Base-by-base conservation (phyloP, 2,888 invertebrate species). In the Criorhina ranunculi region DNA sequence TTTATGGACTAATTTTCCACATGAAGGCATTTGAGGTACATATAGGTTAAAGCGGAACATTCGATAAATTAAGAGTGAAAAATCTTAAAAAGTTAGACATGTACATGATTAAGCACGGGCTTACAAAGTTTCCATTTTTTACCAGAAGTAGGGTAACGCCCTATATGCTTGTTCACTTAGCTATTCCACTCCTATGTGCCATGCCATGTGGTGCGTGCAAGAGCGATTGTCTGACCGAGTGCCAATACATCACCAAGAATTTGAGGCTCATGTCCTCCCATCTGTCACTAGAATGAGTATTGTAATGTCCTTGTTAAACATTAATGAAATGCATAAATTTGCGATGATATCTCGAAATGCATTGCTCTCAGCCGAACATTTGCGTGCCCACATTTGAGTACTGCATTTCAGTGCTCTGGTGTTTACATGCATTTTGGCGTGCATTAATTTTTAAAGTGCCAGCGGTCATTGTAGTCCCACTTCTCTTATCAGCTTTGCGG, bases 291-390 rank as follows among this genome's bases (percentile, higher is more conserved):
- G 79, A 80, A 80, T 85, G 85, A 76, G 85, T 37, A 80, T 75
- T 76, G 85, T 85, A 85, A 85, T 85, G 80, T 53, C 66, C 80
- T 76, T 85, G 85, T 85, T 85, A 80, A 85, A 85, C 85, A 85
- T 85, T 85, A 85, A 85, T 85, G 85, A 85, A 85, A 85, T 85
- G 85, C 85, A 85, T 85, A 85, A 85, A 85, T 85, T 85, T 79
- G 64, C 80, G 80, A 80, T 85, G 85, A 76, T 85, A 85, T 85
- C 85, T 80, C 51, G 70, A 75, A 85, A 80, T 85, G 80, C 85
- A 85, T 76, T 64, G 64, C 75, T 66, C 69, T 79, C 62, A 57
- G 40, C 40, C 69, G 37, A 66, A 40, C 46, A 80, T 80, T 82
- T 83, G 79, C 67, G 55, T 79, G 72, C 62, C n/a, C 46, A 62